A percentile compares a stretch with the other conserved stretches of the same genome.
Evolutionary conservation across 2,797 vertebrate genomes (phyloP).

Genomic region (Lepilemur ruficaudatus): DNA sequence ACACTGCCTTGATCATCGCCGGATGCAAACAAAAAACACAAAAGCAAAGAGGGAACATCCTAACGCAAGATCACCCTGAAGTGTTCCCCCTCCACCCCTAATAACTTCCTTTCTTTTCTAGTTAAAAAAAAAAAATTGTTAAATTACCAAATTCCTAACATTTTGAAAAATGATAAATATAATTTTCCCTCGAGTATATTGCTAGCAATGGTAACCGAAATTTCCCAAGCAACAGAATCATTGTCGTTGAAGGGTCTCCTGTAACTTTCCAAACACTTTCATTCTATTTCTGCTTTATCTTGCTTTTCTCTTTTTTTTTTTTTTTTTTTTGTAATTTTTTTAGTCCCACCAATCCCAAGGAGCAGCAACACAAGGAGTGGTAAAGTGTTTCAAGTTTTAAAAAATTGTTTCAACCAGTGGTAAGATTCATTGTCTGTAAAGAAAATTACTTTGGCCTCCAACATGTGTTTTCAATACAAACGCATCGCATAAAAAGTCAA

Average conservation of each 20-base stretch:
- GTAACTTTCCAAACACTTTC: not conserved
- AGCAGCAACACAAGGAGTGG: slow-evolving; percentile 37
- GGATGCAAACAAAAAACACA: slow-evolving; percentile 49
- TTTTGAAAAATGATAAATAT: slow-evolving; percentile 45
- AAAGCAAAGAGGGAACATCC: not conserved
- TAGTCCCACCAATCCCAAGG: slow-evolving; percentile 20
- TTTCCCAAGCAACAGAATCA: not conserved
- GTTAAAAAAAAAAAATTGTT: slow-evolving; percentile 46
- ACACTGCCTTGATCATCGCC: slow-evolving; percentile 73
- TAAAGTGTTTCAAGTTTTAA: slow-evolving; percentile 25
- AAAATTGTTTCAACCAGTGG: not conserved
- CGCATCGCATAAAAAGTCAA: slow-evolving; percentile 67
- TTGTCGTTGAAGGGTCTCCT: not conserved
- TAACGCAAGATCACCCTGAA: not conserved
- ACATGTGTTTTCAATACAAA: slow-evolving; percentile 74
- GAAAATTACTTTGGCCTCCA: slow-evolving; percentile 72
- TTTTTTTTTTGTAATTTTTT: slow-evolving; percentile 47
- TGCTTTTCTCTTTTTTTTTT: slow-evolving; percentile 19
- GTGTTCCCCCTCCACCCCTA: not conserved
- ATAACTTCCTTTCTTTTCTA: slow-evolving; percentile 29
- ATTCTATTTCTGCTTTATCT: not conserved
- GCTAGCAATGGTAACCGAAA: slow-evolving; percentile 8
- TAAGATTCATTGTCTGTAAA: slow-evolving; percentile 71
- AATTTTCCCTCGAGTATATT: slow-evolving; percentile 21
- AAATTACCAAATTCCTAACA: slow-evolving; percentile 72